phyloP scores from a whole-genome alignment of 30 jellyfish, hydroid and myxozoan species.

The Hydractinia symbiolongicarpus region DNA sequence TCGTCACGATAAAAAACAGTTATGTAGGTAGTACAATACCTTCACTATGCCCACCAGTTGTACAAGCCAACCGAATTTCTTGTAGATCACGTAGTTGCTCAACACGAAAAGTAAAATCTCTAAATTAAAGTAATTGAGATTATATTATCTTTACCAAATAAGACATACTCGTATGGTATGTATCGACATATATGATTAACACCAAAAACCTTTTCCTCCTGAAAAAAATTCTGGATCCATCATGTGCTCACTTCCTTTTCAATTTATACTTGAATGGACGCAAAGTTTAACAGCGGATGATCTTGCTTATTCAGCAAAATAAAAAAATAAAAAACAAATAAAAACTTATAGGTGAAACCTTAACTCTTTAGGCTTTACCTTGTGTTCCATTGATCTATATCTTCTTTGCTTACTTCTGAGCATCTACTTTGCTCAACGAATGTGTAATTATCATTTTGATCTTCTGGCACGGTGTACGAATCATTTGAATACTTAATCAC shows the following conservation, averaged over 20 bases:
- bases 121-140: neutral
- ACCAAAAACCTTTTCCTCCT: neutral
- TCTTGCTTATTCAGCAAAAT: too few relatives aligned
- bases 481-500: neutral
- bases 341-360: too few relatives aligned
- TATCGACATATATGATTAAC: neutral
- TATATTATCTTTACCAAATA: neutral
- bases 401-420: too few relatives aligned
- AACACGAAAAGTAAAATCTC: conserved; percentile 35
- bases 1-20: neutral
- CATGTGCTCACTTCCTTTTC: neutral
- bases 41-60: conserved; percentile 28
- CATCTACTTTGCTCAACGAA: neutral
- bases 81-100: conserved; percentile 29
- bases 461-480: conserved; percentile 31
- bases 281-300: too few relatives aligned
- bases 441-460: conserved; percentile 31
- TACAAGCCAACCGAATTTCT: conserved; percentile 46
- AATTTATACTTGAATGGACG: too few relatives aligned
- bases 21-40: neutral
- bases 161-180: neutral
- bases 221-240: neutral
- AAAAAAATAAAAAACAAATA: too few relatives aligned
- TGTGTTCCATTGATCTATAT: too few relatives aligned
- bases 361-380: too few relatives aligned